Base-by-base conservation (phyloP, 1,140 invertebrate genomes). In the Meloidogyne chitwoodi region DNA sequence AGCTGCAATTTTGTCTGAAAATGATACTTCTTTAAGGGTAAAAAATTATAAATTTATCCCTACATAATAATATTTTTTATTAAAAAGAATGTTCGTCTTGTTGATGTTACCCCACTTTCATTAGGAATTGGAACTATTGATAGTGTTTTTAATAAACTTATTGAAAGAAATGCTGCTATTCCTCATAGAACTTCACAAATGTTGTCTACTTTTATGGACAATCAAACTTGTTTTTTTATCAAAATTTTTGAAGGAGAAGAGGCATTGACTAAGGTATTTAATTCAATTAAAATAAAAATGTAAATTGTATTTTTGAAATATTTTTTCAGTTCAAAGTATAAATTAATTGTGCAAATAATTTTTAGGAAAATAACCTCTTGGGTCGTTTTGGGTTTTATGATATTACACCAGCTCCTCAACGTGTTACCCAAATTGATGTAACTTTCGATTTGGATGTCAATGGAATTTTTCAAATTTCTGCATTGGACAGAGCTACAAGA, bases 111-210 rank as follows among this genome's bases (percentile, higher is more conserved):
- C 34, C 95, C 95, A 0, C 88, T 98, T 80, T 96, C 95, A 12
- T 89, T 98, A 83, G 95, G 95, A 91, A 97, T 97, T 85, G 95
- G 96, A 88, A 98, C 95, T 19, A 95, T 94, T 81, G 95, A 95
- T 68, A 94, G 95, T 85, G 94, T 97, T 71, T 97, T 97, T 94
- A 96, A 94, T 63, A 91, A 92, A 10, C 90, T 98, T 2, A 95
- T 97, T 88, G 95, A 96, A 89, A 91, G 94, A 64, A 97, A 98
- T 90, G 95, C 94, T 11, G 95, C 93, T 83, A 96, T 97, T 87
- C 95, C 95, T 31, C 94, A 93, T 34, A 96, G 95, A 88, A 93
- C 95, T 85, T 94, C 93, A 0, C 94, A 97, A 86, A 95, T 93
- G 10, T 97, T 97, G 89, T 95, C 94, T 69, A 97, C 95, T 1